Conservation (phyloP, 2,797 vertebrate genomes). For the Dendrocincla fuliginosa region DNA sequence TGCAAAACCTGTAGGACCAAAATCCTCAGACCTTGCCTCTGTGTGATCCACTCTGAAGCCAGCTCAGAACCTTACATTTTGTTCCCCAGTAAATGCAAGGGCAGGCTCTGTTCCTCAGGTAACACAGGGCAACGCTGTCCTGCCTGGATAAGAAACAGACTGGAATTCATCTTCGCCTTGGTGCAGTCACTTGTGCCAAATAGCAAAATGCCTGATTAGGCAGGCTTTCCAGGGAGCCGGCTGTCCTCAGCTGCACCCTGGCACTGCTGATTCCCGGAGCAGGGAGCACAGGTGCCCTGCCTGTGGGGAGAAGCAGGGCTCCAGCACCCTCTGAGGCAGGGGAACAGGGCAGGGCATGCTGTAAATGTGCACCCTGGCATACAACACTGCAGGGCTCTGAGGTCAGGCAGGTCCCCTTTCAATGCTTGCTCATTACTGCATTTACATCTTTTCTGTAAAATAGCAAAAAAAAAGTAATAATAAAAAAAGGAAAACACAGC, state of each 20-base stretch:
- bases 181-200: neutral
- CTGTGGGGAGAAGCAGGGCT: neutral
- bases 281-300: neutral
- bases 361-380: neutral
- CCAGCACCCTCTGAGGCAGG: neutral
- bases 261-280: neutral
- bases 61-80: neutral
- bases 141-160: neutral
- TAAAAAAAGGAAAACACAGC: neutral
- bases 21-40: neutral
- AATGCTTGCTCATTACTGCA: neutral
- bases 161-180: neutral
- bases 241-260: neutral
- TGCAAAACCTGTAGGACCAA: neutral
- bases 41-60: neutral
- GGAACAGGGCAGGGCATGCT: neutral
- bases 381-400: neutral
- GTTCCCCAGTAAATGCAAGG: neutral
- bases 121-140: neutral
- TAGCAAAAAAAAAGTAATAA: neutral
- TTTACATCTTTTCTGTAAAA: neutral
- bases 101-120: neutral
- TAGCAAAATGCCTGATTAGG: conserved; percentile 11
- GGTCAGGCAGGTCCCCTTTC: neutral
- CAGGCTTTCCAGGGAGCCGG: neutral